Conservation (phyloP, 2,888 invertebrate species). For the Pammene aurita region DNA sequence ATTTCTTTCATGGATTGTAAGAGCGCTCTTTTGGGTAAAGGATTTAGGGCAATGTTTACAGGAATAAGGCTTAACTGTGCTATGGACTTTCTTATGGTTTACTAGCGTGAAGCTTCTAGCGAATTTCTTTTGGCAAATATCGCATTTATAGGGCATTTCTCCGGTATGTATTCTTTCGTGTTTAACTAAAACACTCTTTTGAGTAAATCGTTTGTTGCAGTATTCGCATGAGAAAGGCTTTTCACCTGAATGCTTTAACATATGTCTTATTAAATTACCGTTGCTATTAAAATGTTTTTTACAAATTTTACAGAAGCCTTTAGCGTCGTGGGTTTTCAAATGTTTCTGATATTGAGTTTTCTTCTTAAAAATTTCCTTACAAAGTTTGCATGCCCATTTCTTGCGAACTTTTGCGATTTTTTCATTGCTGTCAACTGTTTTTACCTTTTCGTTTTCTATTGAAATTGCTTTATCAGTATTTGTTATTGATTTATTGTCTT, state of each 20-base stretch:
- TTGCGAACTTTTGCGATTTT: slow-evolving; percentile 6
- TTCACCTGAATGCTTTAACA: slow-evolving; percentile 10
- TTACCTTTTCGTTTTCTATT: background rate
- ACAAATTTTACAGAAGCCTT: slow-evolving; percentile 25
- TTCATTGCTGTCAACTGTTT: background rate
- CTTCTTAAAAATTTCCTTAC: slow-evolving; percentile 20
- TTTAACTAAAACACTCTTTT: slow-evolving; percentile 23
- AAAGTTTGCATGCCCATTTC: slow-evolving; percentile 24
- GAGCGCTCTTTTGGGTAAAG: slow-evolving; percentile 28
- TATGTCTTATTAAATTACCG: slow-evolving; percentile 23
- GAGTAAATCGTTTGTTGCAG: slow-evolving; percentile 27
- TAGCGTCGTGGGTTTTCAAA: slow-evolving; percentile 3
- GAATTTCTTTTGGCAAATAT: slow-evolving; percentile 23
- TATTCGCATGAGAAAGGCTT: slow-evolving; percentile 16
- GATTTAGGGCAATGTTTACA: slow-evolving; percentile 30
- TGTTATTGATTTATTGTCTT: background rate
- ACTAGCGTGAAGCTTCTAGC: slow-evolving; percentile 19
- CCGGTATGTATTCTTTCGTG: slow-evolving; percentile 31
- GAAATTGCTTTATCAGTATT: background rate
- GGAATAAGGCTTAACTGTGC: slow-evolving; percentile 22
- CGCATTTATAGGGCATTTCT: slow-evolving; percentile 12
- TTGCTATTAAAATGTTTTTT: slow-evolving; percentile 29
- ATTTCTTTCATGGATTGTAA: slow-evolving; percentile 33
- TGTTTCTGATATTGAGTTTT: slow-evolving; percentile 21
- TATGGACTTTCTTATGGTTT: slow-evolving; percentile 32